Evolutionary conservation across 2,797 vertebrate genomes (phyloP).

Genomic region (Sitta carolinensis): DNA sequence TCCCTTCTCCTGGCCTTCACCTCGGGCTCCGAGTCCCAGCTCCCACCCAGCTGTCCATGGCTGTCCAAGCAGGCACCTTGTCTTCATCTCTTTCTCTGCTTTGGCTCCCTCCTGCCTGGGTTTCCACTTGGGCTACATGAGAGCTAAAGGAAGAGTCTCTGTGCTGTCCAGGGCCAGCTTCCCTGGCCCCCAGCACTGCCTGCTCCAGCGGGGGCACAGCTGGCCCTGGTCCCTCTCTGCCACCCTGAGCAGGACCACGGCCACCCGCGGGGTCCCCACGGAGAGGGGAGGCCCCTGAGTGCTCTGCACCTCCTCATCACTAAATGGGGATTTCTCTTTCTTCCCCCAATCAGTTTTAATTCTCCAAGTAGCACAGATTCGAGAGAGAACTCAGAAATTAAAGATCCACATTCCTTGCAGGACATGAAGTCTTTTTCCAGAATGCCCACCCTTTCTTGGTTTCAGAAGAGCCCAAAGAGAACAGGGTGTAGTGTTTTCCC

Average conservation of each 20-base stretch:
- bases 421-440: not conserved
- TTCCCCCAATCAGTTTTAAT: not conserved
- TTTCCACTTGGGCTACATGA: not conserved
- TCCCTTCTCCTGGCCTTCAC: not conserved
- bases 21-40: not conserved
- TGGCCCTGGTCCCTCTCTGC: not conserved
- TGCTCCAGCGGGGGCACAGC: not conserved
- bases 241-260: not conserved
- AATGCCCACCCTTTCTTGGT: not conserved
- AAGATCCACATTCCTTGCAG: not conserved
- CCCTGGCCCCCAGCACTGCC: not conserved
- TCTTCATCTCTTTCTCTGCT: not conserved
- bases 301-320: not conserved
- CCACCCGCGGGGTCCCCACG: not conserved
- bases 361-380: not conserved
- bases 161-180: not conserved
- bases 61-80: not conserved
- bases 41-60: not conserved
- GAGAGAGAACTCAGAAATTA: not conserved
- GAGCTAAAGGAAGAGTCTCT: not conserved
- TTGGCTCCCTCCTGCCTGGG: not conserved
- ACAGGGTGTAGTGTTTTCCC: not conserved
- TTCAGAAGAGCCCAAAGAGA: not conserved
- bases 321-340: not conserved
- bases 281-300: accelerated